Conservation (phyloP, 2,888 invertebrate species). For the Agrotis ipsilon region DNA sequence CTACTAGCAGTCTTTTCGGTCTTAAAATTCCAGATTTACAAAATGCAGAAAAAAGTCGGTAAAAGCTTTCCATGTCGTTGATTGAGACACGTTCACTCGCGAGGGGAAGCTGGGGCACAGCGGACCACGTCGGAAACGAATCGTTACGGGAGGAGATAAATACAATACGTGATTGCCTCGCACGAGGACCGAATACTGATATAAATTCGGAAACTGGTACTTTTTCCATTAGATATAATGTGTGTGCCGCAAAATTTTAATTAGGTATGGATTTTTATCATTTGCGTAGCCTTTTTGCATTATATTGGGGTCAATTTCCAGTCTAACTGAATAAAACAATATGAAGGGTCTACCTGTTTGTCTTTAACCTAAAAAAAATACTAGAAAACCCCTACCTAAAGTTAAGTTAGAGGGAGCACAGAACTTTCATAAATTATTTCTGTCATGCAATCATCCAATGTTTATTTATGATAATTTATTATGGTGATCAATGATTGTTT, state of each 20-base stretch:
- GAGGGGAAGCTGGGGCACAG: conserved; percentile 67
- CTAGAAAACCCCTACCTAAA: not conserved
- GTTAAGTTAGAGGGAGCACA: not conserved
- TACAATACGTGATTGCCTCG: conserved; percentile 57
- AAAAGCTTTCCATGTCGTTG: conserved; percentile 36
- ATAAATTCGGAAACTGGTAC: not conserved
- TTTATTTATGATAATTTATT: too few species aligned
- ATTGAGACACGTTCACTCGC: conserved; percentile 62
- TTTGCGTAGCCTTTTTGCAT: too few species aligned
- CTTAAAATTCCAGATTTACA: not conserved
- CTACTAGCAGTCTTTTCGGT: too few species aligned
- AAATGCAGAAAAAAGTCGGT: conserved; percentile 22
- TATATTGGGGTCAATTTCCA: too few species aligned
- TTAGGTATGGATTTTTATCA: not conserved
- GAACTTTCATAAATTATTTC: not conserved
- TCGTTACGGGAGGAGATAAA: conserved; percentile 74
- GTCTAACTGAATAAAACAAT: too few species aligned
- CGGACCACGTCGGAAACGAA: conserved; percentile 73
- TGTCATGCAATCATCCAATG: too few species aligned
- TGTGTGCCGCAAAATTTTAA: not conserved
- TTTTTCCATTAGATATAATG: not conserved
- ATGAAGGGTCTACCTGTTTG: not conserved
- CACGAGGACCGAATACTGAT: conserved; percentile 64
- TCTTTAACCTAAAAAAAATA: too few species aligned
- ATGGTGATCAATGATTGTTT: too few species aligned